A percentile compares a stretch with the other conserved stretches of the same genome.
Evolutionary conservation across 1,140 invertebrate genomes (phyloP).

Genomic region (Rhysida immarginata): DNA sequence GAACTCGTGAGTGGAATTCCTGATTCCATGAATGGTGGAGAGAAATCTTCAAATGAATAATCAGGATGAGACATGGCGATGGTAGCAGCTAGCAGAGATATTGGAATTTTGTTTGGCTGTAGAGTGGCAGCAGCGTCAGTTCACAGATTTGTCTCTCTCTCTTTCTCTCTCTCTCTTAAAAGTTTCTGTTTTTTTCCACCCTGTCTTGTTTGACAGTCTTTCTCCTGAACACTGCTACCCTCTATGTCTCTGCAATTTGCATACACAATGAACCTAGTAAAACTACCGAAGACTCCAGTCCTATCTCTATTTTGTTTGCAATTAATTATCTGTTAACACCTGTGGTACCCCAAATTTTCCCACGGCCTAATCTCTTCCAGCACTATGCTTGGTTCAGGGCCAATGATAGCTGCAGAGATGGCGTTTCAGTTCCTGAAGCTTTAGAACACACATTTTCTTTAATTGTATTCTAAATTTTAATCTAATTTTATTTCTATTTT

Average conservation of each 20-base stretch:
- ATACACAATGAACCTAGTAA: not conserved
- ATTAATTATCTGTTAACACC: constrained; percentile 11
- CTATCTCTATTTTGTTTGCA: constrained; percentile 11
- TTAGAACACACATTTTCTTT: not conserved
- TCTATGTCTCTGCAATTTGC: no score
- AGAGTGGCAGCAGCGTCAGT: no score
- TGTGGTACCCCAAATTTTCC: constrained; percentile 7
- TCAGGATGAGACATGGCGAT: not conserved
- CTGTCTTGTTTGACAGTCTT: no score
- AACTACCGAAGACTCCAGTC: not conserved
- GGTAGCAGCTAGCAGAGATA: no score
- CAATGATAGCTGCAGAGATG: no score
- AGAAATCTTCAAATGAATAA: not conserved
- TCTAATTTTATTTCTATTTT: no score
- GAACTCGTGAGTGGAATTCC: not conserved
- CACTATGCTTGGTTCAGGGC: not conserved
- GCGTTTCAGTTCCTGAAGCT: no score
- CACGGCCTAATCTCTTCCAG: not conserved
- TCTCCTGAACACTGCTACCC: no score
- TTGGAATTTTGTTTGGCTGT: no score
- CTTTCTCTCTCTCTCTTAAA: no score
- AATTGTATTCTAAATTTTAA: not conserved
- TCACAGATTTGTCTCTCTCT: no score
- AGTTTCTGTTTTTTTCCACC: not conserved
- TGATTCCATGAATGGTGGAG: not conserved